Percentiles rank a stretch among this genome's conserved stretches.
phyloP scores from a whole-genome alignment of 2,797 vertebrate species.

The Hozukius guyotensis region DNA sequence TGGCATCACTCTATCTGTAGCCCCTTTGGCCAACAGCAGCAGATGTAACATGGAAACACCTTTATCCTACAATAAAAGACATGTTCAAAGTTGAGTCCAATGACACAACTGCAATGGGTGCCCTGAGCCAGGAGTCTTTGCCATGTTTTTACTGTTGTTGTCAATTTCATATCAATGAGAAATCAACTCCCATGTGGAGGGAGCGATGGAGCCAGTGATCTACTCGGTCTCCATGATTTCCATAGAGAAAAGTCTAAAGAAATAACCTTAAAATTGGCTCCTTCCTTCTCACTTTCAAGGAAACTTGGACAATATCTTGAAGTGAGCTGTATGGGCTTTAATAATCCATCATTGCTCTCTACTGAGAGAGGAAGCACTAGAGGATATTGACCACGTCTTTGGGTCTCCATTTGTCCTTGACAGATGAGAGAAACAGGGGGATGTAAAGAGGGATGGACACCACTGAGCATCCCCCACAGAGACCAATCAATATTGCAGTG shows the following conservation, averaged over 20 bases:
- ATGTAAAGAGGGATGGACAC: conserved; percentile 19
- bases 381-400: conserved; percentile 33
- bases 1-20: background rate
- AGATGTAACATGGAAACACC: background rate
- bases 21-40: background rate
- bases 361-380: background rate
- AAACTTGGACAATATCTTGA: background rate
- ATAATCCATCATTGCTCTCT: background rate
- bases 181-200: background rate
- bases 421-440: background rate
- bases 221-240: background rate
- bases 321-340: background rate
- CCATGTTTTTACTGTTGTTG: conserved; percentile 1
- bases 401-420: conserved; percentile 28
- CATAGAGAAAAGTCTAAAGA: background rate
- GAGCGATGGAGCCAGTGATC: background rate
- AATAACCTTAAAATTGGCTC: background rate
- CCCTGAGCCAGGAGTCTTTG: background rate
- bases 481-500: conserved; percentile 50
- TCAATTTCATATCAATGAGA: background rate
- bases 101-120: background rate
- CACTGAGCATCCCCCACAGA: conserved; percentile 33
- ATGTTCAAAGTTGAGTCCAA: background rate
- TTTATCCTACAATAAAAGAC: background rate
- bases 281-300: background rate